Percentiles rank a stretch among this genome's conserved stretches.
Conservation (phyloP, 2,113 vertebrate genomes). For the Rhadina sibilatrix region DNA sequence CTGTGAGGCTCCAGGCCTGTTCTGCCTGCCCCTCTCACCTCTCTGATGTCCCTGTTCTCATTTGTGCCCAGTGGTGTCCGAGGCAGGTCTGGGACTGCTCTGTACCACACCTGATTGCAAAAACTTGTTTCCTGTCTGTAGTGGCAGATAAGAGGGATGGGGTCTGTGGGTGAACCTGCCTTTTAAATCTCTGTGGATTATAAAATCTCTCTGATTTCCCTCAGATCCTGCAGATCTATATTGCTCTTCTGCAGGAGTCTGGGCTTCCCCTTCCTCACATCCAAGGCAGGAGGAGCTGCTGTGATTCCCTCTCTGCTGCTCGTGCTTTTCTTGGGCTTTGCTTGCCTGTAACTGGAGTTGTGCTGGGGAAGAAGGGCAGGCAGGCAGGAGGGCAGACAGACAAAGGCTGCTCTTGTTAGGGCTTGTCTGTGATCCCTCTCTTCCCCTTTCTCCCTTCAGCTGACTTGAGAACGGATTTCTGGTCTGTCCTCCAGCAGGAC, state of each 20-base stretch:
- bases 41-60: background rate
- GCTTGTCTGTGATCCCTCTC: background rate
- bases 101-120: fast-evolving
- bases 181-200: background rate
- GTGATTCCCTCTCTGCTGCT: background rate
- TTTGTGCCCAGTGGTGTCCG: background rate
- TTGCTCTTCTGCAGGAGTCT: background rate
- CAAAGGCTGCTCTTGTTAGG: background rate
- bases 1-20: fast-evolving
- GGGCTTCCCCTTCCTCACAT: background rate
- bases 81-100: background rate
- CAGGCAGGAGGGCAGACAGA: background rate
- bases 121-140: background rate
- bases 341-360: background rate
- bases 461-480: background rate
- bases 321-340: background rate
- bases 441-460: background rate
- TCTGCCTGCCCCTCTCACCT: background rate
- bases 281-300: background rate
- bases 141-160: background rate
- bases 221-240: background rate
- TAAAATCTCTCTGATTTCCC: background rate
- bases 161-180: background rate
- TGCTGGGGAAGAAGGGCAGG: background rate
- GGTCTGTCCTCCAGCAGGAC: slow-evolving; percentile 36